Evolutionary conservation across 1,140 invertebrate species (phyloP).

Genomic region (Leptinotarsa lineolata): DNA sequence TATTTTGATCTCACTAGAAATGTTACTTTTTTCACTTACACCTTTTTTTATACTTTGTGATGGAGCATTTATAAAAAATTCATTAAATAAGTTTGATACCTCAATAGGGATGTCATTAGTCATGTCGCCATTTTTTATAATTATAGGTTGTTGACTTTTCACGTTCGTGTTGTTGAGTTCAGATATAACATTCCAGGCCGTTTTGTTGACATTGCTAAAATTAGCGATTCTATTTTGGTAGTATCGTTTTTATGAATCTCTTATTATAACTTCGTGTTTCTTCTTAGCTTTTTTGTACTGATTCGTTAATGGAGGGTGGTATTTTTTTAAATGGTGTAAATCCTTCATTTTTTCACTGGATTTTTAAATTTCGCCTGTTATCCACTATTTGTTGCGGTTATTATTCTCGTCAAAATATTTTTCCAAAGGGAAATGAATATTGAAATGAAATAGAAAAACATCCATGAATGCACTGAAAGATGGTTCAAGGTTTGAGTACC

Average conservation of each 20-base stretch:
- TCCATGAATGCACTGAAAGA: slow-evolving; percentile 1
- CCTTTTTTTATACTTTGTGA: not conserved
- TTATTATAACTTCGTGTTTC: not conserved
- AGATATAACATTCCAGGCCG: too few species aligned
- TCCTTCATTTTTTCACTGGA: not conserved
- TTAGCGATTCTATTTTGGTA: too few species aligned
- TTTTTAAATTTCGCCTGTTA: too few species aligned
- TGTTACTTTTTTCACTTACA: slow-evolving; percentile 2
- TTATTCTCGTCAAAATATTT: slow-evolving; percentile 1
- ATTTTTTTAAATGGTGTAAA: not conserved
- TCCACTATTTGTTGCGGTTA: slow-evolving; percentile 3
- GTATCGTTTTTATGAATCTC: not conserved
- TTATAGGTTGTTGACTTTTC: too few species aligned
- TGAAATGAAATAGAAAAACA: slow-evolving; percentile 4
- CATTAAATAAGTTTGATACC: not conserved
- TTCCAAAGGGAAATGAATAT: not conserved
- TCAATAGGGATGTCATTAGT: not conserved
- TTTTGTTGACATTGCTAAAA: slow-evolving; percentile 3
- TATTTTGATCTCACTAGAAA: not conserved
- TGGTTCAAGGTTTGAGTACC: not conserved
- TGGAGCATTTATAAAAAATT: too few species aligned
- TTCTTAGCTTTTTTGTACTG: too few species aligned
- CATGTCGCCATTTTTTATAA: not conserved
- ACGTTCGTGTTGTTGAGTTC: too few species aligned
- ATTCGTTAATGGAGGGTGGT: not conserved